Evolutionary conservation across 2,113 vertebrate species (phyloP).

Genomic region (Pygoscelis adeliae): DNA sequence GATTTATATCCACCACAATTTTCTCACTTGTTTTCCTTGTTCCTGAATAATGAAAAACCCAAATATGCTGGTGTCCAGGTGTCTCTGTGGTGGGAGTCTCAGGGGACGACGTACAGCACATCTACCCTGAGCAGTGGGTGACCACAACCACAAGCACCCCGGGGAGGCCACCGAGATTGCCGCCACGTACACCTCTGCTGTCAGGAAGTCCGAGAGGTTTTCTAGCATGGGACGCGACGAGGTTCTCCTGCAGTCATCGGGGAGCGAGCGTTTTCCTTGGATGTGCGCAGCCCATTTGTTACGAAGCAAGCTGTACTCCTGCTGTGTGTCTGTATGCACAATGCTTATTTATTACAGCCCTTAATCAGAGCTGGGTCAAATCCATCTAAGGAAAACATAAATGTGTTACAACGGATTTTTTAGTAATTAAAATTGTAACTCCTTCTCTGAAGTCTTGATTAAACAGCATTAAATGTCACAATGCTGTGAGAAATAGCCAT

Average conservation of each 20-base stretch:
- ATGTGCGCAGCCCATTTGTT: not conserved
- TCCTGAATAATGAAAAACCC: not conserved
- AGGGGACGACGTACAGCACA: not conserved
- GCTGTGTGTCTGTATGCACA: not conserved
- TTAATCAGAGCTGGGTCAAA: slow-evolving; percentile 10
- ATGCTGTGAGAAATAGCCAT: not conserved
- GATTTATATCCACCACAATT: not conserved
- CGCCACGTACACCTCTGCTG: fast-evolving
- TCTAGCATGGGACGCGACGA: fast-evolving
- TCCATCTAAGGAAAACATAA: not conserved
- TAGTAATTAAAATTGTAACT: slow-evolving; percentile 6
- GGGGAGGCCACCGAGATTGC: not conserved
- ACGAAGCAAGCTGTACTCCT: not conserved
- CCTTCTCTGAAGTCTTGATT: slow-evolving; percentile 29
- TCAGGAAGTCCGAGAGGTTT: not conserved
- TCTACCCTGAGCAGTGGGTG: not conserved
- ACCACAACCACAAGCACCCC: not conserved
- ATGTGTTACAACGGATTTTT: not conserved
- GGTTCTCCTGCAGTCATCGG: not conserved
- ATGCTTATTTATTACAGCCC: not conserved
- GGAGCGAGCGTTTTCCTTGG: not conserved
- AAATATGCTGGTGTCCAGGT: not conserved
- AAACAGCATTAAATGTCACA: not conserved
- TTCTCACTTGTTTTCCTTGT: not conserved
- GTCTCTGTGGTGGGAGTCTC: not conserved